Base-by-base conservation (phyloP, 2,113 vertebrate species). In the Ptilorrhoa leucosticta region DNA sequence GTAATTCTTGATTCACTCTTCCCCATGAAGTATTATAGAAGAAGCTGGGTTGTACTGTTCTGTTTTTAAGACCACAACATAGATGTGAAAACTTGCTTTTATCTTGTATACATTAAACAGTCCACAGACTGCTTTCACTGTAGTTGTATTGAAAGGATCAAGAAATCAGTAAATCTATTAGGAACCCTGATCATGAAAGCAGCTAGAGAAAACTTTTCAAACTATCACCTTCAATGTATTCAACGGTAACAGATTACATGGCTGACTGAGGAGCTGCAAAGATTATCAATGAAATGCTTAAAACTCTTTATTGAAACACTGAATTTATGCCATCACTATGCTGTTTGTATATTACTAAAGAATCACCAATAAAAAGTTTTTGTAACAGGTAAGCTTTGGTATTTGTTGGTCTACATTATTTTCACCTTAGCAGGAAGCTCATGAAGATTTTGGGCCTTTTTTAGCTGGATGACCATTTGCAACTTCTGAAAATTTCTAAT, bases 31-130 rank as follows among this genome's bases (percentile, higher is more conserved):
- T 33, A 45, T 12, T 68, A 44, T 15, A 48, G 57, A 20, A 31
- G 2, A 20, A 23, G 1, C 10, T 4, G 1, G 24, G 4, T 7
- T 45, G 9, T 50, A 58, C 8, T 8, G 9, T 30, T 48, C 53
- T 9, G 10, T 42, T 66, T 81, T 65, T 31, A 83, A 39, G 35
- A 72, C 5, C 3, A 9, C 19, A 53, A 57, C 13, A 60, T 9
- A 56, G 9, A 48, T 10, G 23, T 21, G 21, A 73, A 93, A 91
- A 80, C 15, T 53, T 65, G 30, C 17, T 86, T 92, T 86, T 39
- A 39, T 45, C 37, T 81, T 61, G 5, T 30, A 35, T 8, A 58
- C 26, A 61, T 17, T 57, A 53, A 73, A 61, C 9, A 88, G 40
- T 42, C 13, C 13, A 77, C 35, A 65, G 28, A 37, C 50, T 83